These are phyloP conservation scores for Diaprepes abbreviatus DNA, from an alignment of 2,888 invertebrate genomes.

Conservation along the genomic window DNA sequence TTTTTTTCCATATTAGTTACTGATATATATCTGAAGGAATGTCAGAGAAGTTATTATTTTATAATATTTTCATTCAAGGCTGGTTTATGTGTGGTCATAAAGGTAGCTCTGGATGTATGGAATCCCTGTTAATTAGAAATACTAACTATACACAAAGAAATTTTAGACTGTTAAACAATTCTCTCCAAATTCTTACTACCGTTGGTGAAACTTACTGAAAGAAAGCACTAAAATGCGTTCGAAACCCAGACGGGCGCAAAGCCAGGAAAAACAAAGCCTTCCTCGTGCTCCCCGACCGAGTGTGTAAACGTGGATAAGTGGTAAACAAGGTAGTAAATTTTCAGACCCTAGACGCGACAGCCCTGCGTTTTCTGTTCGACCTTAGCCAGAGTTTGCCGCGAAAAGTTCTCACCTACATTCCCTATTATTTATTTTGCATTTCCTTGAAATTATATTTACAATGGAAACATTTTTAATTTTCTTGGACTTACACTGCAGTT, in stretches of 20 bases:
- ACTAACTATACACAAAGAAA: no score
- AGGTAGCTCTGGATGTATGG: no score
- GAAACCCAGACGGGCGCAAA: conserved; percentile 58
- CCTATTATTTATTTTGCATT: conserved; percentile 9
- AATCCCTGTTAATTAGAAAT: no score
- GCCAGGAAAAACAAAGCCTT: conserved; percentile 67
- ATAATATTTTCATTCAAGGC: no score
- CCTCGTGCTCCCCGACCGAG: conserved; percentile 63
- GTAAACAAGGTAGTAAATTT: conserved; percentile 70
- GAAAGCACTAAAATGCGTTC: conserved; percentile 32
- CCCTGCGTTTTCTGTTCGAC: conserved; percentile 35
- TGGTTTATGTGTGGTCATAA: no score
- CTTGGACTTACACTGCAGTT: not conserved
- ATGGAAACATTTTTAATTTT: not conserved
- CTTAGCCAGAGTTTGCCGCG: conserved; percentile 33
- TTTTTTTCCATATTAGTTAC: no score
- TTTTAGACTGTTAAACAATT: not conserved
- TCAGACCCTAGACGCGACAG: conserved; percentile 46
- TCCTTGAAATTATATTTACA: not conserved
- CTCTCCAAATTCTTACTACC: not conserved
- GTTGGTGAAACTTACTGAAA: not conserved
- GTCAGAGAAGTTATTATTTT: no score
- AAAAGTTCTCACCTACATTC: conserved; percentile 32
- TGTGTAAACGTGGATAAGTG: conserved; percentile 69
- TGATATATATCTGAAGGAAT: no score